Evolutionary conservation across 2,113 vertebrate species (phyloP).

Genomic region (Chaetorhynchus papuensis): DNA sequence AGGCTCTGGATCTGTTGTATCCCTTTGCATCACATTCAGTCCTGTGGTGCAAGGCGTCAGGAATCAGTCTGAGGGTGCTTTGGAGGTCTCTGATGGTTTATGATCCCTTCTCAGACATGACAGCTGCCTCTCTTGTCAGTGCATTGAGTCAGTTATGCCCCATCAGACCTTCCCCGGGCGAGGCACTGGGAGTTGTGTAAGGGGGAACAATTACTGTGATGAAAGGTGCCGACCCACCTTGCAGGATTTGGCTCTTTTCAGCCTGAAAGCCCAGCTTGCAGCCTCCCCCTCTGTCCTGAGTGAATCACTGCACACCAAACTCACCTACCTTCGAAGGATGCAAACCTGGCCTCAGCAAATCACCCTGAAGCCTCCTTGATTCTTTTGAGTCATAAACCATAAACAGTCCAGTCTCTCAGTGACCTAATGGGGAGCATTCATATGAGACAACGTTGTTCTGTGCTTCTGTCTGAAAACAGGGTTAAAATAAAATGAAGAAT

Average conservation of each 20-base stretch:
- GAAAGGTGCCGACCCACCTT: neutral
- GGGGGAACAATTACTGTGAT: neutral
- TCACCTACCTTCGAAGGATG: neutral
- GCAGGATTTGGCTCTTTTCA: neutral
- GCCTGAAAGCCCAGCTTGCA: neutral
- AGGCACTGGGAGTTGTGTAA: neutral
- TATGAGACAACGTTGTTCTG: neutral
- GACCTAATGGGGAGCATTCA: neutral
- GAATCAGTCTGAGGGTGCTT: neutral
- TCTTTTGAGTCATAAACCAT: neutral
- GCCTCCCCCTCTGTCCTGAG: neutral
- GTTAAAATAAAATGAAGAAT: neutral
- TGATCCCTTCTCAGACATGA: neutral
- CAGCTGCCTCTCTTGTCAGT: neutral
- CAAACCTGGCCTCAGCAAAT: neutral
- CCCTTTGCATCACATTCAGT: neutral
- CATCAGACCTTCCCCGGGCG: accelerated
- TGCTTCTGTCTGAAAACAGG: neutral
- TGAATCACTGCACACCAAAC: neutral
- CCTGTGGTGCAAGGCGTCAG: neutral
- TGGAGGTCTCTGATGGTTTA: neutral
- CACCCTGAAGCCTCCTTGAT: neutral
- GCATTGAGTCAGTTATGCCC: neutral
- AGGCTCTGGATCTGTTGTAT: neutral
- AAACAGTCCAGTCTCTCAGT: neutral